These are phyloP conservation scores for Philonicus albiceps DNA, from an alignment of 2,888 invertebrate genomes.

Conservation along the genomic window DNA sequence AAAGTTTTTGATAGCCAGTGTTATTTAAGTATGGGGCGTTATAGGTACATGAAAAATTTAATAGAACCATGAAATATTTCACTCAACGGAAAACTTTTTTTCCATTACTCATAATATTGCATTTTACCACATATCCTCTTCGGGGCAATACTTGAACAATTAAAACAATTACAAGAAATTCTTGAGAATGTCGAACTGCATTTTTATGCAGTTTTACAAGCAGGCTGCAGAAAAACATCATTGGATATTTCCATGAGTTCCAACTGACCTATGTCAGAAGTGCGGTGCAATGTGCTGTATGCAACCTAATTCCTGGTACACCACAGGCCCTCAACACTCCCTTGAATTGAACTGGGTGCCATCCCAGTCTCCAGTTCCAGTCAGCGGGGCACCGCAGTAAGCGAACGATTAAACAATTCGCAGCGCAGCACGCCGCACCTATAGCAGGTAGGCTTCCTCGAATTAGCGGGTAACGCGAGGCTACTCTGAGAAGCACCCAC, in stretches of 20 bases:
- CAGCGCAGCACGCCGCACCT: background rate
- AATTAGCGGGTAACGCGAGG: background rate
- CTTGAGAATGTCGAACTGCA: background rate
- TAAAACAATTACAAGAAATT: background rate
- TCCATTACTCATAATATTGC: background rate
- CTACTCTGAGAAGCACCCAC: background rate
- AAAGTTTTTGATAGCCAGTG: too few relatives aligned
- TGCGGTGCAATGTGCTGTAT: background rate
- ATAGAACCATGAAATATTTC: too few relatives aligned
- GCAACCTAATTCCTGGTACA: background rate
- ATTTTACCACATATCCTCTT: background rate
- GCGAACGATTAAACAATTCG: constrained; percentile 7
- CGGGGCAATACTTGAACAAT: background rate
- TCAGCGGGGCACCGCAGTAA: background rate
- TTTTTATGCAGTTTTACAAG: background rate
- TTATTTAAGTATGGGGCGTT: too few relatives aligned
- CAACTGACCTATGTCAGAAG: background rate
- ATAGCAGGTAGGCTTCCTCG: background rate
- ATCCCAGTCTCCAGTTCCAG: background rate
- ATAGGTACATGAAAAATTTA: too few relatives aligned
- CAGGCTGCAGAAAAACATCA: background rate
- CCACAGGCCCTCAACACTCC: background rate
- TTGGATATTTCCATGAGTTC: background rate
- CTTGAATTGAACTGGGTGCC: background rate
- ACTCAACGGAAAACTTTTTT: background rate